Conservation (phyloP, 2,797 vertebrate genomes). For the Tympanoctomys barrerae region DNA sequence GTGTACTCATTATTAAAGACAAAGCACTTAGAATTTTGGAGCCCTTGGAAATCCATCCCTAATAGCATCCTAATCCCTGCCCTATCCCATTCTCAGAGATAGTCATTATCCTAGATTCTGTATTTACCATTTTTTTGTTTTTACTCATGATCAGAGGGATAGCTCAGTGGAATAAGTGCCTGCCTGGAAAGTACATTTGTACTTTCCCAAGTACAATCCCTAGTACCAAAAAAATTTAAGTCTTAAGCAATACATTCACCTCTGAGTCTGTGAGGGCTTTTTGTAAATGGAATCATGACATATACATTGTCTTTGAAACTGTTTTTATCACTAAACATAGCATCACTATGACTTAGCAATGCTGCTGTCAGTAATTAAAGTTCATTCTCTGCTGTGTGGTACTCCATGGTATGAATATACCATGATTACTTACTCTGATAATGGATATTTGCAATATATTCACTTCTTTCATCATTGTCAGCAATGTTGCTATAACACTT, state of each 20-base stretch:
- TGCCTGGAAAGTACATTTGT: too few relatives aligned
- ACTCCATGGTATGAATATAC: not conserved
- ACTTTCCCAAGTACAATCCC: too few relatives aligned
- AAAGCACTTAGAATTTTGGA: not conserved
- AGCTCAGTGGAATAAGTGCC: too few relatives aligned
- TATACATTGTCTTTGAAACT: not conserved
- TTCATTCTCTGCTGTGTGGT: not conserved
- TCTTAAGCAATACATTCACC: not conserved
- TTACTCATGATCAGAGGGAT: not conserved
- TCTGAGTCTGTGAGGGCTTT: not conserved
- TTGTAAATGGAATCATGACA: not conserved
- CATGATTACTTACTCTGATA: not conserved
- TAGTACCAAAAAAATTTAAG: not conserved
- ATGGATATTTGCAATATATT: not conserved
- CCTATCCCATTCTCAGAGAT: not conserved
- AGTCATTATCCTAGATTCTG: not conserved
- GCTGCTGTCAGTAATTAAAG: not conserved
- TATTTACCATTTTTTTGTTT: not conserved
- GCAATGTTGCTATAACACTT: not conserved
- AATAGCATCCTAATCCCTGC: not conserved
- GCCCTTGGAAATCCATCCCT: not conserved
- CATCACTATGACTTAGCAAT: not conserved
- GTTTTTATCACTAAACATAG: constrained; percentile 11
- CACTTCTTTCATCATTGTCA: not conserved
- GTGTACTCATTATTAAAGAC: not conserved